Base-by-base conservation (phyloP, 2,113 vertebrate genomes). In the Felis chaus region DNA sequence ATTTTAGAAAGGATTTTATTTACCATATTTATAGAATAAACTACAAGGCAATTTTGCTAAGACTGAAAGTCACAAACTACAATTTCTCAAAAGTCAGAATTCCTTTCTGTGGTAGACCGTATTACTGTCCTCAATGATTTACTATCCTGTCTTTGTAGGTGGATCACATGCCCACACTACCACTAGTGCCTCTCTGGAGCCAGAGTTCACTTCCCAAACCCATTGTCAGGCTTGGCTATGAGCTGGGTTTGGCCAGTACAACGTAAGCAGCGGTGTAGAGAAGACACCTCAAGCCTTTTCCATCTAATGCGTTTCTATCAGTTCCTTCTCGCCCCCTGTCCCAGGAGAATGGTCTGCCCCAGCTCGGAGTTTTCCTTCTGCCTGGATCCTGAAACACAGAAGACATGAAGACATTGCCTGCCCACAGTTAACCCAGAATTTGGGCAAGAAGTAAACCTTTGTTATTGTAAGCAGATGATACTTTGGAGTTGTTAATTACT, bases 11-110 rank as follows among this genome's bases (percentile, higher is more conserved):
- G 41, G 55, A 92, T 80, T 79, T 91, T 93, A n/a, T 94, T 69
- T 39, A 91, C n/a, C 65, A 15, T 95, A 95, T 97, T 91, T 97
- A 97, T 91, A 95, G 94, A 96, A 94, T 39, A 96, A 91, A 41
- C 80, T 90, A 90, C 16, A 36, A 57, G 68, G 71, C 66, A 84
- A 36, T 79, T 93, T 71, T 79, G 90, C 86, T 93, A 36, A 81
- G 69, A 45, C 41, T 16, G 73, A 94, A 81, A 80, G 66, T 55
- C 39, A 71, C 31, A 93, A 41, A 88, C 76, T 82, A 48, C 73
- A 94, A 66, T 84, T 92, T 96, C 94, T 88, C 76, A 61, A 69
- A 69, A 85, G 80, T 83, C 41, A 1, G 14, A n/a, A 45, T 41
- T 79, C 45, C 45, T 18, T 80, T 94, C n/a, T 89, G 95, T 87